Percentiles rank a stretch among this genome's conserved stretches.
These are phyloP conservation scores for Tragelaphus strepsiceros DNA, from an alignment of 2,113 vertebrate genomes.

Conservation along the genomic window DNA sequence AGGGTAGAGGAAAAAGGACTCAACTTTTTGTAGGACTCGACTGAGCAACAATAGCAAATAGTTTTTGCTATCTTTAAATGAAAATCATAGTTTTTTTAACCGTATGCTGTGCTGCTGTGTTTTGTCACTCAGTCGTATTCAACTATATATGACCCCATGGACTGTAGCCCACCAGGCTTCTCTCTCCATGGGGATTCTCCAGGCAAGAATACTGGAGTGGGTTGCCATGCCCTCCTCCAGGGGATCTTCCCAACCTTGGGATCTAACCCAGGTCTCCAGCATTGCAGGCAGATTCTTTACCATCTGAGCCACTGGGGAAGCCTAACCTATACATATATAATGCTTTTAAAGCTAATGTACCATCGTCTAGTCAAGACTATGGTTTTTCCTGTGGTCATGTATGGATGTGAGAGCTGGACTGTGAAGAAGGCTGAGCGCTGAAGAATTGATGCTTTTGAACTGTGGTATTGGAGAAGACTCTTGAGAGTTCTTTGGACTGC, in stretches of 20 bases:
- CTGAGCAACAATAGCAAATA: neutral
- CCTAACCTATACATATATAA: neutral
- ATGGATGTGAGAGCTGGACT: too few relatives aligned
- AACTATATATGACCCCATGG: neutral
- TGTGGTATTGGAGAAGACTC: too few relatives aligned
- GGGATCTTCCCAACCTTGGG: neutral
- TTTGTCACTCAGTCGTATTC: neutral
- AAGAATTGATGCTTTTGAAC: too few relatives aligned
- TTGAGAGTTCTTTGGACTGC: too few relatives aligned
- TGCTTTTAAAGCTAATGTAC: neutral
- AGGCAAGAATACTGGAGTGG: neutral
- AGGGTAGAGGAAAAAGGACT: neutral
- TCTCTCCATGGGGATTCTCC: neutral
- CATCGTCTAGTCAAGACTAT: too few relatives aligned
- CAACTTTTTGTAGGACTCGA: neutral
- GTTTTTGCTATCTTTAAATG: neutral
- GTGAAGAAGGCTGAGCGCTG: too few relatives aligned
- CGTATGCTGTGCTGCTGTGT: neutral
- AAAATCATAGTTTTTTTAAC: neutral
- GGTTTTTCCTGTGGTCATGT: too few relatives aligned
- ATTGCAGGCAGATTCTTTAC: neutral
- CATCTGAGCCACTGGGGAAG: neutral
- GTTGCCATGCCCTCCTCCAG: neutral
- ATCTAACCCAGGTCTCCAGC: neutral
- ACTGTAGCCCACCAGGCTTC: neutral